These are phyloP conservation scores for Ommatoiulus sabulosus DNA, from an alignment of 2,888 invertebrate genomes.

Conservation along the genomic window DNA sequence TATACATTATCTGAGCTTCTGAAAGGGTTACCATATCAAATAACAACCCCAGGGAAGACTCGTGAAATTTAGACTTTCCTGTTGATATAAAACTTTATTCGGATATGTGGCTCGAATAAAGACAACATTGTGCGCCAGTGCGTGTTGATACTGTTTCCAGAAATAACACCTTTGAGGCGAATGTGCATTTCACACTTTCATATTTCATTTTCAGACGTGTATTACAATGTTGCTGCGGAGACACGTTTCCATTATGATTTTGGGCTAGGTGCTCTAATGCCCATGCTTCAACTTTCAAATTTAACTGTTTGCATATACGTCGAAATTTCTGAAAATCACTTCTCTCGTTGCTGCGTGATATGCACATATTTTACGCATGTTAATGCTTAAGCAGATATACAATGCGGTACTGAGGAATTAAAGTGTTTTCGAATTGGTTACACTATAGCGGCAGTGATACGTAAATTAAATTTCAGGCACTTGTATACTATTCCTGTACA, in stretches of 20 bases:
- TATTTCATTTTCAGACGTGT: not conserved
- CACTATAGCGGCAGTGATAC: too few species aligned
- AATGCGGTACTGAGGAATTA: too few species aligned
- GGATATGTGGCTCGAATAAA: not conserved
- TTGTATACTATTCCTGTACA: too few species aligned
- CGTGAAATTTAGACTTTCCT: not conserved
- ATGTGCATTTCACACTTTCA: constrained; percentile 22
- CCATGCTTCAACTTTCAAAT: not conserved
- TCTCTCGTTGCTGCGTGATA: not conserved
- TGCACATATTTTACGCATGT: too few species aligned
- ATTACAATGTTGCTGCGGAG: not conserved
- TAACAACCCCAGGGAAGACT: constrained; percentile 34
- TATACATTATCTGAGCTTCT: not conserved
- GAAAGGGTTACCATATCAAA: constrained; percentile 27
- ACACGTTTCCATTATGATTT: not conserved
- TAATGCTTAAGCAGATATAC: too few species aligned
- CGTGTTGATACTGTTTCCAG: constrained; percentile 20
- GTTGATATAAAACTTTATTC: constrained; percentile 21
- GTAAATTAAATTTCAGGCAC: too few species aligned
- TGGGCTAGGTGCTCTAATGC: not conserved
- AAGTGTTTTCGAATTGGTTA: too few species aligned
- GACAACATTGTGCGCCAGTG: not conserved
- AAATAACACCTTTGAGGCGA: constrained; percentile 34
- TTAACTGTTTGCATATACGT: not conserved
- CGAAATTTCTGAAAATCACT: not conserved